Conservation (phyloP, 2,888 invertebrate genomes). For the Drosophila kambysellisi region DNA sequence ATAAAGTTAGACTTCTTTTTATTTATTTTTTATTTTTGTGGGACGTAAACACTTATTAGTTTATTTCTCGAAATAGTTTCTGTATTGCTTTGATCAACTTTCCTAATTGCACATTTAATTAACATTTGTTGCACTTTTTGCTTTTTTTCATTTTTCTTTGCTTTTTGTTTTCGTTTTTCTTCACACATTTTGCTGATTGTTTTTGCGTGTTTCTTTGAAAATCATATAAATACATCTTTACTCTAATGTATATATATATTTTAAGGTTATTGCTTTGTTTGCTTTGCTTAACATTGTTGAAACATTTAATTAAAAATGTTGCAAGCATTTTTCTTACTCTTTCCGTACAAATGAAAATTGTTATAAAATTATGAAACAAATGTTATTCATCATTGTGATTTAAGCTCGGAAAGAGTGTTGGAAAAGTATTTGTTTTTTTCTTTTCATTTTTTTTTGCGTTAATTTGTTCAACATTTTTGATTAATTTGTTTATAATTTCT, state of each 20-base stretch:
- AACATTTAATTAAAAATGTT: constrained; percentile 29
- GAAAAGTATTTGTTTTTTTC: neutral
- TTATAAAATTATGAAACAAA: neutral
- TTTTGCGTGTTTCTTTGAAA: constrained; percentile 48
- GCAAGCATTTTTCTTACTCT: constrained; percentile 17
- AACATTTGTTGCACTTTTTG: constrained; percentile 60
- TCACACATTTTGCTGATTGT: constrained; percentile 55
- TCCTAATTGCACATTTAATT: constrained; percentile 75
- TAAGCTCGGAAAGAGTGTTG: constrained; percentile 10
- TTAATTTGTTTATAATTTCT: neutral
- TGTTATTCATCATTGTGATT: neutral
- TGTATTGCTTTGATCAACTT: constrained; percentile 53
- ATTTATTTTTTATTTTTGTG: constrained; percentile 9
- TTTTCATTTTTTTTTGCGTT: neutral
- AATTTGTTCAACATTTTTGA: constrained; percentile 1
- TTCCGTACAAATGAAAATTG: neutral
- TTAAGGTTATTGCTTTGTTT: constrained; percentile 28
- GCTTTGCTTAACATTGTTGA: constrained; percentile 22
- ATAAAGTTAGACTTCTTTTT: constrained; percentile 45
- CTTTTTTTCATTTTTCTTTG: constrained; percentile 2
- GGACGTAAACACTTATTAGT: constrained; percentile 6
- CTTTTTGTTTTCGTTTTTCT: constrained; percentile 8
- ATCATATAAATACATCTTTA: constrained; percentile 26
- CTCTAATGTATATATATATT: constrained; percentile 17
- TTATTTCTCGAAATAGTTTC: constrained; percentile 23